Conservation (phyloP, 2,797 vertebrate species). For the Falco cherrug region DNA sequence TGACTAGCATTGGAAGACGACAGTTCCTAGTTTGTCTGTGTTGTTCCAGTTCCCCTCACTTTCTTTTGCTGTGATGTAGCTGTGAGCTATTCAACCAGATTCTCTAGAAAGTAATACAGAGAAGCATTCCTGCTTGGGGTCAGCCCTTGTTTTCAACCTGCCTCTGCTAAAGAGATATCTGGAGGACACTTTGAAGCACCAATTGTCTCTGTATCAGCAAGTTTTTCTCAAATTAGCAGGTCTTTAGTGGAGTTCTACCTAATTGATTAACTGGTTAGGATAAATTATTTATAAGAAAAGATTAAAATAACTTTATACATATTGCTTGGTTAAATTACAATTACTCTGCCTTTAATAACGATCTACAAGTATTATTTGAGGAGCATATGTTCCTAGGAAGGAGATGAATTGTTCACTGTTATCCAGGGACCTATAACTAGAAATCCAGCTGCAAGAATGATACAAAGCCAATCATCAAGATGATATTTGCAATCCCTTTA, state of each 20-base stretch:
- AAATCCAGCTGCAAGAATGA: conserved; percentile 18
- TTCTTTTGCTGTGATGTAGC: not conserved
- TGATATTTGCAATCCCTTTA: conserved; percentile 25
- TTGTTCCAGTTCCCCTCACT: not conserved
- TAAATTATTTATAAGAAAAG: conserved; percentile 56
- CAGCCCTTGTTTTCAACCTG: not conserved
- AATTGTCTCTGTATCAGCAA: not conserved
- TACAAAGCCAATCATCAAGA: not conserved
- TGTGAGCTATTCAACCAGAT: not conserved
- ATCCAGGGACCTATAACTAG: conserved; percentile 30
- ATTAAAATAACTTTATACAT: conserved; percentile 19
- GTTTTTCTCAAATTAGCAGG: not conserved
- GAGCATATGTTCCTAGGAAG: conserved; percentile 33
- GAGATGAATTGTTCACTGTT: conserved; percentile 35
- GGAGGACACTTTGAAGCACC: not conserved
- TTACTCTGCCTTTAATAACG: conserved; percentile 15
- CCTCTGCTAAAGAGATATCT: not conserved
- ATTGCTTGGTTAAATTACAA: conserved; percentile 42
- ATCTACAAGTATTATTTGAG: conserved; percentile 38
- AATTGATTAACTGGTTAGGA: conserved; percentile 15
- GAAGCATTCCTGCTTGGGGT: not conserved
- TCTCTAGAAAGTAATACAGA: not conserved
- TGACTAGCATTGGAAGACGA: not conserved
- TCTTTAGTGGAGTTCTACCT: not conserved
- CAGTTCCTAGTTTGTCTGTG: not conserved